phyloP scores from a whole-genome alignment of 2,888 invertebrate species.

The Limnephilus auricula region DNA sequence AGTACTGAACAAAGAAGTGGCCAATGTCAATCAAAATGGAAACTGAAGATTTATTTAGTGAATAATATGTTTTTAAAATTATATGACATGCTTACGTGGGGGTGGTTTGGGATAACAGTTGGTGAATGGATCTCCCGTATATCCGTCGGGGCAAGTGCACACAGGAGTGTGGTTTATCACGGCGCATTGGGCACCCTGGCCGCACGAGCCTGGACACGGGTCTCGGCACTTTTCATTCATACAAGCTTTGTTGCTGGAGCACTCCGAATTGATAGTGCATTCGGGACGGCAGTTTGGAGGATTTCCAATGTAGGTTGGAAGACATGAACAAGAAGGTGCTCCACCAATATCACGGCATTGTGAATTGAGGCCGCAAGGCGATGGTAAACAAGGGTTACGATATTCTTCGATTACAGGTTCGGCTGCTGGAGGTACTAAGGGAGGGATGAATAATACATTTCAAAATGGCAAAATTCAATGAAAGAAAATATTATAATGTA shows the following conservation, averaged over 20 bases:
- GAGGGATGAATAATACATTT: not conserved
- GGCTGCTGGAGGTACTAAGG: conserved; percentile 70
- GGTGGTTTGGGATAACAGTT: conserved; percentile 76
- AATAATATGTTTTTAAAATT: too few relatives aligned
- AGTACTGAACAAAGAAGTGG: too few relatives aligned
- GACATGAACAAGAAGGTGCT: conserved; percentile 82
- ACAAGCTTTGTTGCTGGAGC: conserved; percentile 84
- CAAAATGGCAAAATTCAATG: not conserved
- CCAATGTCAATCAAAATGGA: too few relatives aligned
- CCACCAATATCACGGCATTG: conserved; percentile 80
- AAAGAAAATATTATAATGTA: not conserved
- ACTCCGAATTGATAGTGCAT: conserved; percentile 85
- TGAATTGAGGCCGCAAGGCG: conserved; percentile 83
- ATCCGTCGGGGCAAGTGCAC: conserved; percentile 81
- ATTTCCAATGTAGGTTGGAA: conserved; percentile 81
- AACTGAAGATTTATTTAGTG: too few relatives aligned
- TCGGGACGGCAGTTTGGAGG: conserved; percentile 86
- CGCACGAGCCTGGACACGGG: conserved; percentile 87
- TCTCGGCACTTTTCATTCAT: conserved; percentile 85
- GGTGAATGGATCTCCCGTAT: conserved; percentile 78
- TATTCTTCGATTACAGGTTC: conserved; percentile 75
- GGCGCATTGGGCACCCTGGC: conserved; percentile 79
- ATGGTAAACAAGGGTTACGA: conserved; percentile 82
- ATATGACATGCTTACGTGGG: conserved; percentile 68
- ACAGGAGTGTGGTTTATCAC: conserved; percentile 84